Evolutionary conservation across 2,888 invertebrate genomes (phyloP).

Genomic region (Xylota segnis): DNA sequence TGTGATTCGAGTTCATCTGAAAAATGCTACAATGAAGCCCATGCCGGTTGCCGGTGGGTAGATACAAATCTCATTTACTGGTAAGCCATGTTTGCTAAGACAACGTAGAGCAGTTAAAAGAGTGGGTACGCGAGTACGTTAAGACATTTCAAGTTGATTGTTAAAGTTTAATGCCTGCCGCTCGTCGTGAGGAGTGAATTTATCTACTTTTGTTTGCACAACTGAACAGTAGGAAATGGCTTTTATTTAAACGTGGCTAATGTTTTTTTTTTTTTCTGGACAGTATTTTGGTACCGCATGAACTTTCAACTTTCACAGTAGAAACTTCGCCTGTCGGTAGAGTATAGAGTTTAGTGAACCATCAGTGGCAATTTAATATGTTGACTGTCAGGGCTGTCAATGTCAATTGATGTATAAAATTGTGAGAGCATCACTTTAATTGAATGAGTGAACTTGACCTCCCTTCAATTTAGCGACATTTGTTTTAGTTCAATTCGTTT

Average conservation of each 20-base stretch:
- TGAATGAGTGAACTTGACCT: conserved; percentile 6
- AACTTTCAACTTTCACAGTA: conserved; percentile 1
- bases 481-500: neutral
- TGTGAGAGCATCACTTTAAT: neutral
- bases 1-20: neutral
- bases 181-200: neutral
- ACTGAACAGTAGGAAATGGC: neutral
- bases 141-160: conserved; percentile 3
- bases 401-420: neutral
- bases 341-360: neutral
- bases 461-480: neutral
- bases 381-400: neutral
- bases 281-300: neutral
- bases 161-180: neutral
- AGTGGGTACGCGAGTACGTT: neutral
- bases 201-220: neutral
- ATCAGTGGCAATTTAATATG: neutral
- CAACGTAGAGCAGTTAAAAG: neutral
- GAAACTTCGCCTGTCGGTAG: neutral
- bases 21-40: neutral
- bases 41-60: neutral
- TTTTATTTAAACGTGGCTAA: neutral
- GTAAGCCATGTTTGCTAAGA: conserved; percentile 5
- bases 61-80: neutral
- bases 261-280: neutral